phyloP scores from a whole-genome alignment of 1,140 invertebrate species.

The silkworm (Bombyx mori) region ASM3026992v2 NC_085121.1:1650001-1650500 shows the following conservation, averaged over 20 bases:
- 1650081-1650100: no score
- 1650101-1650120: no score
- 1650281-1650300: slow-evolving; percentile 35
- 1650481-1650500: slow-evolving; percentile 15
- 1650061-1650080: no score
- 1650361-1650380: slow-evolving; percentile 18
- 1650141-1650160: no score
- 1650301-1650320: slow-evolving; percentile 58
- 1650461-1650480: slow-evolving; percentile 25
- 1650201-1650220: slow-evolving; percentile 1
- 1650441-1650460: slow-evolving; percentile 15
- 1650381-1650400: slow-evolving; percentile 49
- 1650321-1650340: slow-evolving; percentile 58
- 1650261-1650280: slow-evolving; percentile 52
- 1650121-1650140: no score
- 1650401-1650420: slow-evolving; percentile 45
- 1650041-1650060: no score
- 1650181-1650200: slow-evolving; percentile 1
- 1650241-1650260: slow-evolving; percentile 46
- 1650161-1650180: slow-evolving; percentile 1
- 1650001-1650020: no score
- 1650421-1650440: slow-evolving; percentile 16
- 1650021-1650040: no score
- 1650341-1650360: slow-evolving; percentile 44
- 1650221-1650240: slow-evolving; percentile 17